phyloP scores from a whole-genome alignment of 2,797 vertebrate genomes.

The Schizopygopsis pylzovi region DNA sequence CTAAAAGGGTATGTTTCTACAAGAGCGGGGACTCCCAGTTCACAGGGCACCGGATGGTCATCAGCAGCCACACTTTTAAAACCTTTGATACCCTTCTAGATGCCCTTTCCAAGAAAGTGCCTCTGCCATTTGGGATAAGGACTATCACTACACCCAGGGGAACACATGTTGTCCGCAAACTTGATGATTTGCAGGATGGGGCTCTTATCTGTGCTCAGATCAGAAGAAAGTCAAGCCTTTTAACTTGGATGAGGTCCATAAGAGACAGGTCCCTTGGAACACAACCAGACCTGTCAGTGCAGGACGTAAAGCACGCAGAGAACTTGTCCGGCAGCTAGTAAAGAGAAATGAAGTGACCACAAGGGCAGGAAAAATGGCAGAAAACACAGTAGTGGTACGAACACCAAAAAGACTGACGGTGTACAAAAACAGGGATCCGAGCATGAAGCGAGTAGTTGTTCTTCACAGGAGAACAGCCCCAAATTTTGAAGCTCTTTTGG shows the following conservation, averaged over 20 bases:
- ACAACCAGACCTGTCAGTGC: constrained; percentile 74
- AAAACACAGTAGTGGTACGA: constrained; percentile 67
- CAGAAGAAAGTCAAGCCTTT: constrained; percentile 89
- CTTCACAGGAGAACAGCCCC: constrained; percentile 85
- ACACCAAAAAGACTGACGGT: constrained; percentile 85
- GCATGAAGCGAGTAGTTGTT: constrained; percentile 75
- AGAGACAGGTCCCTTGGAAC: constrained; percentile 87
- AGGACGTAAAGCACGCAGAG: constrained; percentile 61
- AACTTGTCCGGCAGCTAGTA: constrained; percentile 53
- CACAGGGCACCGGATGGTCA: constrained; percentile 87
- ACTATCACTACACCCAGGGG: constrained; percentile 93
- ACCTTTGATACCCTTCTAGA: constrained; percentile 93
- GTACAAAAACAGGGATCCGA: constrained; percentile 88
- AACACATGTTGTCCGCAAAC: constrained; percentile 79
- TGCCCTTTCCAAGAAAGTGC: constrained; percentile 89
- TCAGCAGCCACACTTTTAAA: constrained; percentile 91
- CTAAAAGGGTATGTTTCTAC: constrained; percentile 93
- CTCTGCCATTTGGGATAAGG: constrained; percentile 93
- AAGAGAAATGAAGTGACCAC: constrained; percentile 62
- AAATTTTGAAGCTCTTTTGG: constrained; percentile 88
- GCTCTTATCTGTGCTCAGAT: constrained; percentile 93
- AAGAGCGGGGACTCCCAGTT: constrained; percentile 95
- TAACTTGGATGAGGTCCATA: constrained; percentile 83
- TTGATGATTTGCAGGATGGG: constrained; percentile 93
- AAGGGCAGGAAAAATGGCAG: constrained; percentile 64